Evolutionary conservation across 2,113 vertebrate genomes (phyloP).

Genomic region (Rissa tridactyla): DNA sequence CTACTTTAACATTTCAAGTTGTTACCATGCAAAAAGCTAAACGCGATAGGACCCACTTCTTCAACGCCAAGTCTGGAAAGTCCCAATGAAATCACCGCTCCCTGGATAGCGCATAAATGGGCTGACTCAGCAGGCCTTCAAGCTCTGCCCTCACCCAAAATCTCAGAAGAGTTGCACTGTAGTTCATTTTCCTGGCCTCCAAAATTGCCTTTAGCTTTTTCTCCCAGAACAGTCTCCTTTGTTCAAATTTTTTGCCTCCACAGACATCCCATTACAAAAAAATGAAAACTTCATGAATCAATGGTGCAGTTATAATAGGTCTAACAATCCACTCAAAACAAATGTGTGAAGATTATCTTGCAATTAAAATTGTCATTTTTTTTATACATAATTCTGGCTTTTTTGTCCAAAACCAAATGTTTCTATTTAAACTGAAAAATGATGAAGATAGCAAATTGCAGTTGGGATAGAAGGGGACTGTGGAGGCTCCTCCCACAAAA

Average conservation of each 20-base stretch:
- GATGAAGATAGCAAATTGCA: background rate
- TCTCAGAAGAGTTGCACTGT: background rate
- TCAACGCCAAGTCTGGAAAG: background rate
- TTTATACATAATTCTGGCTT: background rate
- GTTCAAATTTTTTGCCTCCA: background rate
- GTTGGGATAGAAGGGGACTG: background rate
- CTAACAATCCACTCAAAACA: background rate
- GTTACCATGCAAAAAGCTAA: background rate
- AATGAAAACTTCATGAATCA: background rate
- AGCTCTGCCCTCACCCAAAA: background rate
- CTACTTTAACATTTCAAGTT: background rate
- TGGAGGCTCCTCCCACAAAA: background rate
- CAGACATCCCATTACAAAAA: background rate
- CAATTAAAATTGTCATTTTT: background rate
- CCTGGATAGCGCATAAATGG: background rate
- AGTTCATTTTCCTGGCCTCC: background rate
- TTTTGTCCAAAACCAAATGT: background rate
- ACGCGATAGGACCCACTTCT: background rate
- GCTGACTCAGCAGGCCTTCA: background rate
- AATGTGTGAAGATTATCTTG: background rate
- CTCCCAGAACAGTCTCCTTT: background rate
- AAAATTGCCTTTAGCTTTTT: background rate
- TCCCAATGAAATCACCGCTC: background rate
- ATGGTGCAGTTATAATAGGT: background rate
- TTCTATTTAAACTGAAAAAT: background rate